Evolutionary conservation across 2,797 vertebrate species (phyloP), one percentile per base, ranked within the genome.

Genomic region (Valencia hispanica): DNA sequence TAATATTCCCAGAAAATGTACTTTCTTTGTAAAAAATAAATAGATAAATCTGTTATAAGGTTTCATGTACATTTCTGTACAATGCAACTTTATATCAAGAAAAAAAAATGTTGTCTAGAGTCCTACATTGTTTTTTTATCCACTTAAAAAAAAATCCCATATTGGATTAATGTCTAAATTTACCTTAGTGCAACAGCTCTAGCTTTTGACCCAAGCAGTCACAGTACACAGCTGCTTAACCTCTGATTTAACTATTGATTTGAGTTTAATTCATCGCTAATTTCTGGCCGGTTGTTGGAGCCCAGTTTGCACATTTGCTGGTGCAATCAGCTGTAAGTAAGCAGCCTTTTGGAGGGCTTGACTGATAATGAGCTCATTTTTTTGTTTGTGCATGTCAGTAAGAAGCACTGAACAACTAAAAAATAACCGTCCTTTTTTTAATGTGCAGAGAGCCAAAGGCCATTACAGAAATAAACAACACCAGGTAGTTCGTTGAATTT

Each of bases 211-310:
- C 39, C 4, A 74, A 85, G 82, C 84, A 86, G 87, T 90, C 75
- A 73, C 80, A 84, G 87, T 80, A 87, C 70, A 70, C 66, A 82
- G 79, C 61, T 22, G 48, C 51, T 79, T 80, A 83, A 76, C 74
- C 81, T 59, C 73, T 88, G 81, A 88, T 93, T 91, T 88, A 63
- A 72, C 63, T 66, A 85, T 90, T 86, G 80, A 92, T 91, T 86
- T 82, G 12, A 82, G 84, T 81, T 83, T 3, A 78, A 85, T 85
- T 87, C 14, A 78, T 84, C 72, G 84, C 43, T 63, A 75, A 86
- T 85, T 82, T 75, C 65, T 72, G 25, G 12, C 65, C 25, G 15
- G 43, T 70, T 72, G 50, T 30, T 43, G 61, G 80, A 83, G 69
- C 53, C 79, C 47, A 53, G 73, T 59, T 86, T 72, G 83, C 84